A percentile compares a stretch with the other conserved stretches of the same genome.
phyloP scores from a whole-genome alignment of 2,797 vertebrate genomes.

The Tangara arthus region DNA sequence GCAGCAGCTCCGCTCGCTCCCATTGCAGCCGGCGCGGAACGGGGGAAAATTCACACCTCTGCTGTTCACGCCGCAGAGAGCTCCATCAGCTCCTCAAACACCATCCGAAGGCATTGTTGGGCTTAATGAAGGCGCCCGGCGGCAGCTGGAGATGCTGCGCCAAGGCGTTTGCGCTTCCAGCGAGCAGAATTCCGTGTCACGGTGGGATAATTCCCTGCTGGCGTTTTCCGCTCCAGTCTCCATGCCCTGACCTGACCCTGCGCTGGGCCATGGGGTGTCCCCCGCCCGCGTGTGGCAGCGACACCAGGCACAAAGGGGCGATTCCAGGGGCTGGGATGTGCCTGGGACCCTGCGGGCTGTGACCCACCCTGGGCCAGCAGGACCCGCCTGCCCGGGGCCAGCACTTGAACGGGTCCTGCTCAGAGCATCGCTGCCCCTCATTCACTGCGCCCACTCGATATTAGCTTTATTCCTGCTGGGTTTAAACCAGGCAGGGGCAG shows the following conservation, averaged over 20 bases:
- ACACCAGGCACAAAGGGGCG: fast-evolving
- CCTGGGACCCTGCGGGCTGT: background rate
- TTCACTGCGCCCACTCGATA: background rate
- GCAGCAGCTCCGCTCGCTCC: background rate
- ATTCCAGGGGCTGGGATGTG: background rate
- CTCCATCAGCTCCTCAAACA: background rate
- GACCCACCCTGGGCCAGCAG: background rate
- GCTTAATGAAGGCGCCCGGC: background rate
- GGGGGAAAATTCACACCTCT: background rate
- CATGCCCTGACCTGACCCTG: fast-evolving
- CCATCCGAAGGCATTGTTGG: background rate
- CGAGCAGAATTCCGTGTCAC: fast-evolving
- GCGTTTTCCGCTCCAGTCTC: fast-evolving
- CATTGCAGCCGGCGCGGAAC: background rate
- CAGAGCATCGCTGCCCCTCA: background rate
- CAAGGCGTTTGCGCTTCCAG: fast-evolving
- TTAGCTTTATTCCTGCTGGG: background rate
- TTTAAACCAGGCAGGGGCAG: background rate
- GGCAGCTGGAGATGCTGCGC: background rate
- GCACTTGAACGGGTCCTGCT: fast-evolving
- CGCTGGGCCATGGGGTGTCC: fast-evolving
- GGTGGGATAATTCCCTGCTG: fast-evolving
- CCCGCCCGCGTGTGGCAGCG: fast-evolving
- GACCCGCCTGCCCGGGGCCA: fast-evolving
- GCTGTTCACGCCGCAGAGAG: background rate